A percentile compares a stretch with the other conserved stretches of the same genome.
Evolutionary conservation across 2,888 invertebrate genomes (phyloP).

Genomic region (Subacronicta megacephala): DNA sequence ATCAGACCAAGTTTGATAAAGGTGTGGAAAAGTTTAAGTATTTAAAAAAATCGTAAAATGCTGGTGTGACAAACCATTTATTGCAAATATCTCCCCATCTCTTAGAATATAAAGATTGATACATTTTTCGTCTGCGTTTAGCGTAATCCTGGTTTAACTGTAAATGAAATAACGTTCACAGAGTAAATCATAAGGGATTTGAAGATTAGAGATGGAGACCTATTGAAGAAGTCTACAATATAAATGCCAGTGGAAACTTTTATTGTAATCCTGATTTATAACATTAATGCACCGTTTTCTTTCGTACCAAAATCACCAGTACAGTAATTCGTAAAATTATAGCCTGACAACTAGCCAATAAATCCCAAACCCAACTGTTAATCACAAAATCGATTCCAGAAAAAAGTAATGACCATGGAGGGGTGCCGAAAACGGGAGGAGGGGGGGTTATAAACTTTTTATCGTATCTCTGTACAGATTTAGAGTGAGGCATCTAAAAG

Average conservation of each 20-base stretch:
- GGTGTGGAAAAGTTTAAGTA: background rate
- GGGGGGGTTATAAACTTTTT: slow-evolving; percentile 32
- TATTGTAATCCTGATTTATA: too few relatives aligned
- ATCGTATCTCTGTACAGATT: slow-evolving; percentile 37
- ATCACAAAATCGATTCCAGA: slow-evolving; percentile 51
- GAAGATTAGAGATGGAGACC: too few relatives aligned
- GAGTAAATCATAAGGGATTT: too few relatives aligned
- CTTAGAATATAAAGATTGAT: too few relatives aligned
- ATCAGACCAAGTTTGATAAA: slow-evolving; percentile 10
- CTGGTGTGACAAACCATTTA: too few relatives aligned
- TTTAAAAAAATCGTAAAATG: too few relatives aligned
- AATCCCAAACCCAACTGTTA: slow-evolving; percentile 46
- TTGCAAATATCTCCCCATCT: too few relatives aligned
- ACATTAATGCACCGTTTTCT: background rate
- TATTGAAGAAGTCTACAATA: too few relatives aligned
- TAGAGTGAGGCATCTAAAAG: slow-evolving; percentile 39
- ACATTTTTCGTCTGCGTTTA: too few relatives aligned
- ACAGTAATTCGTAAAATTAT: slow-evolving; percentile 34
- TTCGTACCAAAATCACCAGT: slow-evolving; percentile 16
- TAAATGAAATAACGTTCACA: too few relatives aligned
- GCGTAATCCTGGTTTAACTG: too few relatives aligned
- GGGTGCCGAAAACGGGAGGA: slow-evolving; percentile 9
- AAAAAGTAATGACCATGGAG: slow-evolving; percentile 28
- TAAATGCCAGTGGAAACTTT: too few relatives aligned
- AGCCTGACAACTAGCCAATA: slow-evolving; percentile 36